A percentile compares a stretch with the other conserved stretches of the same genome.
Conservation (phyloP, 2,113 vertebrate genomes). For the Myrmecobius fasciatus region DNA sequence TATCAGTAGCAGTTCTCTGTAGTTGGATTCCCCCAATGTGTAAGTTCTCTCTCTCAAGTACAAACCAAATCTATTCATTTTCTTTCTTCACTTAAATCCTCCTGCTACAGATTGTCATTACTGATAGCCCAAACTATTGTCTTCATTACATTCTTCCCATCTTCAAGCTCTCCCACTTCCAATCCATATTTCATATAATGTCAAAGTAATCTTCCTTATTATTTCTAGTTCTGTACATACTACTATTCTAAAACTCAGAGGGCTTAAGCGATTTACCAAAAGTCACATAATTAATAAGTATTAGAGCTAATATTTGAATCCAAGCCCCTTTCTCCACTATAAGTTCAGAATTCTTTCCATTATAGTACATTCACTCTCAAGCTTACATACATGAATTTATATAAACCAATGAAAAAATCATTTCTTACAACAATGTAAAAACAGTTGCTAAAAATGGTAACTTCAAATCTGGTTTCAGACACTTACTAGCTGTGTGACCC, state of each 20-base stretch:
- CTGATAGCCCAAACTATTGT: background rate
- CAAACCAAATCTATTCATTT: background rate
- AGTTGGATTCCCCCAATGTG: background rate
- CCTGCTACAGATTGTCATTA: background rate
- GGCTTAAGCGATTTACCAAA: background rate
- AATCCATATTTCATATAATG: background rate
- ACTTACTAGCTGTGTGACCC: background rate
- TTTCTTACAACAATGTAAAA: background rate
- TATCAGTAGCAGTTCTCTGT: background rate
- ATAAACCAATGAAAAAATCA: background rate
- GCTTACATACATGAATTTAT: background rate
- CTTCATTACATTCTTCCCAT: background rate
- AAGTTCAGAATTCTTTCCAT: background rate
- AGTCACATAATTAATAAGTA: background rate
- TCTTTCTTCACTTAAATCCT: background rate
- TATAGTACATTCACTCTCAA: background rate
- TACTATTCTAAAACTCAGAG: background rate
- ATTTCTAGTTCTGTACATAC: background rate
- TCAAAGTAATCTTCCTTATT: background rate
- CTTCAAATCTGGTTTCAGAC: background rate
- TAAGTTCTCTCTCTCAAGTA: background rate
- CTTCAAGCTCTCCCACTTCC: background rate
- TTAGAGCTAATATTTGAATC: background rate
- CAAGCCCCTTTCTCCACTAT: background rate
- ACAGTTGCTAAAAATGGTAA: background rate